A percentile compares a stretch with the other conserved stretches of the same genome.
phyloP scores from a whole-genome alignment of 2,797 vertebrate genomes.

The Glyptemys insculpta region DNA sequence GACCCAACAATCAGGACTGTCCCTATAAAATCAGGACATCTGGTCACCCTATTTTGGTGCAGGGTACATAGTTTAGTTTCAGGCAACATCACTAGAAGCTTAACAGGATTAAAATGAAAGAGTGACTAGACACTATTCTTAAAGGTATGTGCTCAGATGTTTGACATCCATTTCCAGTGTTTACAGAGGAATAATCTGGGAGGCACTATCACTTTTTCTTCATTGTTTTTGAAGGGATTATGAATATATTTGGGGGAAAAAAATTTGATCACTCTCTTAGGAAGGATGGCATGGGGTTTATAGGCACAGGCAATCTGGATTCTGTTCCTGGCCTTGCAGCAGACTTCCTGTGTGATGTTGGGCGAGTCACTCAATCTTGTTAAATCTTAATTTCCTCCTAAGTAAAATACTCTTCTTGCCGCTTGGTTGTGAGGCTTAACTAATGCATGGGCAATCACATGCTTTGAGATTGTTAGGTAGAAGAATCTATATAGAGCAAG shows the following conservation, averaged over 20 bases:
- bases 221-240: neutral
- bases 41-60: neutral
- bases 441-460: neutral
- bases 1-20: no score
- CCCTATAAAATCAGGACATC: no score
- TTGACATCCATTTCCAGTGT: fast-evolving
- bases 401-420: neutral
- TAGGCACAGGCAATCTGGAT: neutral
- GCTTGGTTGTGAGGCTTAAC: neutral
- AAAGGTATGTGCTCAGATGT: neutral
- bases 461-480: neutral
- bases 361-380: neutral
- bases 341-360: neutral
- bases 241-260: neutral
- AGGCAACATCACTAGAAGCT: fast-evolving
- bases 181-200: fast-evolving
- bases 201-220: fast-evolving
- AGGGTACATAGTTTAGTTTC: neutral
- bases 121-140: neutral
- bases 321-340: neutral
- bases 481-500: neutral
- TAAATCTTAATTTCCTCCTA: neutral
- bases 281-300: fast-evolving
- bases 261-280: fast-evolving
- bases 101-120: fast-evolving